phyloP scores from a whole-genome alignment of 2,888 invertebrate genomes.

The Lithophane socia region DNA sequence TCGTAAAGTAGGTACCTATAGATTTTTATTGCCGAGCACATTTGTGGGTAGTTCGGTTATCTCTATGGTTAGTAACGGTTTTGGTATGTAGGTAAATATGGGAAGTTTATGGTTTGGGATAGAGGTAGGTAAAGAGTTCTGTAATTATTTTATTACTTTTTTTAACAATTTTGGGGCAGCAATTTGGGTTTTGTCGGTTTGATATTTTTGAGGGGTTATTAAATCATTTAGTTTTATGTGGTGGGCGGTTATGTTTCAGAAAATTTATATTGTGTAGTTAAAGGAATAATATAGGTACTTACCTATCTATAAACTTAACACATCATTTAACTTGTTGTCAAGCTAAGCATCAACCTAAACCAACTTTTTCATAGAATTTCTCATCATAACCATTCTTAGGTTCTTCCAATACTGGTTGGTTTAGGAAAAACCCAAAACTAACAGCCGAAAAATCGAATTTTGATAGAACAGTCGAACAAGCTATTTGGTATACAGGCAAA shows the following conservation, averaged over 20 bases:
- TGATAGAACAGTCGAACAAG: too few species aligned
- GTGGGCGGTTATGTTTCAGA: not conserved
- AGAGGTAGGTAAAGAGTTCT: slow-evolving; percentile 47
- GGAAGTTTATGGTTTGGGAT: not conserved
- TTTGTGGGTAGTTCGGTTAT: slow-evolving; percentile 46
- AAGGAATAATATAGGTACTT: too few species aligned
- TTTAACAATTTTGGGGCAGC: slow-evolving; percentile 7
- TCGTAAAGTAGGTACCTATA: slow-evolving; percentile 56
- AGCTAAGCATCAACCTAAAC: too few species aligned
- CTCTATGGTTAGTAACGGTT: slow-evolving; percentile 47
- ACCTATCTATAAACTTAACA: too few species aligned
- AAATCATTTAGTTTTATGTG: slow-evolving; percentile 36
- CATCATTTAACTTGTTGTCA: too few species aligned
- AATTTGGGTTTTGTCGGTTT: slow-evolving; percentile 7
- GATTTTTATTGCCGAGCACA: slow-evolving; percentile 50
- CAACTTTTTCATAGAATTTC: too few species aligned
- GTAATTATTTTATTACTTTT: slow-evolving; percentile 48
- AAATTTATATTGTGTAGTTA: too few species aligned
- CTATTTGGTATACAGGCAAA: too few species aligned
- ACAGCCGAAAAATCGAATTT: too few species aligned
- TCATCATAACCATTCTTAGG: too few species aligned
- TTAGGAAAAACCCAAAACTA: too few species aligned
- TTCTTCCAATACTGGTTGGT: too few species aligned
- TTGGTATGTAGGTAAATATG: slow-evolving; percentile 15
- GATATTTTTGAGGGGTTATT: slow-evolving; percentile 12